A percentile compares a stretch with the other conserved stretches of the same genome.
phyloP scores from a whole-genome alignment of 2,888 invertebrate genomes.

The Ophion ventricosus region DNA sequence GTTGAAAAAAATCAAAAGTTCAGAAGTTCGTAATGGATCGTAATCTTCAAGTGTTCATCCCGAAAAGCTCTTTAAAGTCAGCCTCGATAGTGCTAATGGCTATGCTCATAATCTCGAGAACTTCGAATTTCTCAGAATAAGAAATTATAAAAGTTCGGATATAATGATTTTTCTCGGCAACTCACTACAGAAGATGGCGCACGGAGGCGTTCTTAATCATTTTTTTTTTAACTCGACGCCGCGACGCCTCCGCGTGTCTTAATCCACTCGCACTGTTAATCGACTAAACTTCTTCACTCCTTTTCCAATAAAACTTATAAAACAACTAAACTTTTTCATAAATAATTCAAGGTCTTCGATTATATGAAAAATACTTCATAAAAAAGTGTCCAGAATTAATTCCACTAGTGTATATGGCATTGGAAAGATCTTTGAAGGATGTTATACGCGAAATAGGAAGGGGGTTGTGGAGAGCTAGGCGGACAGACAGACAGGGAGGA shows the following conservation, averaged over 20 bases:
- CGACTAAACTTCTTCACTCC: not conserved
- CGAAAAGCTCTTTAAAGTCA: not conserved
- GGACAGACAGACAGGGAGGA: no score
- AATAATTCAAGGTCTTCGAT: no score
- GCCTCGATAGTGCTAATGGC: constrained; percentile 17
- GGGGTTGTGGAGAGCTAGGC: no score
- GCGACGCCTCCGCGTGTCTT: not conserved
- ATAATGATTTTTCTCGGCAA: not conserved
- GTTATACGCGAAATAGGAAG: no score
- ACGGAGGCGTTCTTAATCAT: not conserved
- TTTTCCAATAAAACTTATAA: not conserved
- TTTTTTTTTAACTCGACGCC: constrained; percentile 4
- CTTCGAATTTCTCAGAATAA: not conserved
- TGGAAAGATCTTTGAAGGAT: no score
- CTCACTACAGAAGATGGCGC: not conserved
- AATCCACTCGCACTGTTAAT: not conserved
- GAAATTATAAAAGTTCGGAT: not conserved
- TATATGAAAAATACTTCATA: no score
- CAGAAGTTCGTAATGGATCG: not conserved
- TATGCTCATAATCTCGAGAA: not conserved
- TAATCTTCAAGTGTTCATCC: not conserved
- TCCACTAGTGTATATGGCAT: no score
- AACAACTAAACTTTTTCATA: no score
- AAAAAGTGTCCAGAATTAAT: no score
- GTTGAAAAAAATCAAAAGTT: not conserved